Evolutionary conservation across 2,888 invertebrate species (phyloP).

Genomic region (Apamea sordens): DNA sequence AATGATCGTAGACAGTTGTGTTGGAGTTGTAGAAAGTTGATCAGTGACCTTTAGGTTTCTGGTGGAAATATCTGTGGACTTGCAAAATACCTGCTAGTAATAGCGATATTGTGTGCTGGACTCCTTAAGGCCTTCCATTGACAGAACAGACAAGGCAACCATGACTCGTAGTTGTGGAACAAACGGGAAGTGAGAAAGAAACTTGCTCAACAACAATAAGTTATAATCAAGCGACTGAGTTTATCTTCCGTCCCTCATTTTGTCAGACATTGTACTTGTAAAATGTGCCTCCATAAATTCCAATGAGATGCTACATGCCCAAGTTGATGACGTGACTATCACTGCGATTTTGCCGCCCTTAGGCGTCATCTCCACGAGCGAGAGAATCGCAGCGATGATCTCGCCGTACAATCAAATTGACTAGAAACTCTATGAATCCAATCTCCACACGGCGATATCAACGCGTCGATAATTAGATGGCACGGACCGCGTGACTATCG

Average conservation of each 20-base stretch:
- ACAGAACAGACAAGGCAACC: not conserved
- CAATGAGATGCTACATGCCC: not conserved
- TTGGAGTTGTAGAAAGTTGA: conserved; percentile 51
- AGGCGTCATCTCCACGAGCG: not conserved
- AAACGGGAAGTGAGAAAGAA: not conserved
- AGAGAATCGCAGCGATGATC: not conserved
- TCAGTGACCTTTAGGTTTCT: conserved; percentile 11
- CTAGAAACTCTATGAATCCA: too few species aligned
- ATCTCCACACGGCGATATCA: not conserved
- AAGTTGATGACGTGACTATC: not conserved
- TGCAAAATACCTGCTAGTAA: conserved; percentile 19
- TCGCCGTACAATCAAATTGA: too few species aligned
- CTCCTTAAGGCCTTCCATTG: not conserved
- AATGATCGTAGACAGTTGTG: conserved; percentile 39
- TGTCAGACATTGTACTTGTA: not conserved
- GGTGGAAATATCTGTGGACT: conserved; percentile 39
- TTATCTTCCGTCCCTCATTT: not conserved
- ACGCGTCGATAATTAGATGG: not conserved
- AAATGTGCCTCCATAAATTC: not conserved
- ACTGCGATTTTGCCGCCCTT: not conserved
- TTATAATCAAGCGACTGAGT: not conserved
- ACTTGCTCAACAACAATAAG: not conserved
- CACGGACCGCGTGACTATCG: not conserved
- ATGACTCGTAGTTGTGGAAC: not conserved
- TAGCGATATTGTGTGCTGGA: conserved; percentile 24